phyloP scores from a whole-genome alignment of 1,140 invertebrate species.

The Zelostemma sp. region DNA sequence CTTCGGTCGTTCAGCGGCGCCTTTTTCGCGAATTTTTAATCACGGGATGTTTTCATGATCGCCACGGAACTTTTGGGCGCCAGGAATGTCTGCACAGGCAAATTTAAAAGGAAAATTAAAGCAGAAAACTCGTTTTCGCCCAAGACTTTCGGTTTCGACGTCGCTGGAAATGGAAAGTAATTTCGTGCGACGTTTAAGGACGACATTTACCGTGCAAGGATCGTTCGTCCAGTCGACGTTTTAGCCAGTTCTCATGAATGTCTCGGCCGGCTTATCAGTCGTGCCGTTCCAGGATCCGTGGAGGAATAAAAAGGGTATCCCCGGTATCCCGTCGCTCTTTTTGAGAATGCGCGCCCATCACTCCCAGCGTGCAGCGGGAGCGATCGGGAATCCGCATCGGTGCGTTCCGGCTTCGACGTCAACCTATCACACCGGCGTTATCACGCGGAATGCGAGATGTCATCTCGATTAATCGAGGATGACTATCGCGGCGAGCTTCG shows the following conservation, averaged over 20 bases:
- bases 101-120: too few species aligned
- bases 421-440: conserved; percentile 35
- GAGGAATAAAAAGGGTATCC: conserved; percentile 20
- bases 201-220: neutral
- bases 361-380: conserved; percentile 24
- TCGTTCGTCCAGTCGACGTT: neutral
- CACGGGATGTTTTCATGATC: too few species aligned
- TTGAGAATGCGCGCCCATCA: conserved; percentile 26
- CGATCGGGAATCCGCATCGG: conserved; percentile 29
- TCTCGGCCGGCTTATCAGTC: neutral
- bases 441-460: conserved; percentile 31
- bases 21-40: too few species aligned
- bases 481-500: conserved; percentile 24
- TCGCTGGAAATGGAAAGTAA: too few species aligned
- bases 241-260: neutral
- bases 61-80: too few species aligned
- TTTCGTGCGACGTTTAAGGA: too few species aligned
- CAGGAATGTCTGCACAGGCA: too few species aligned
- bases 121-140: too few species aligned
- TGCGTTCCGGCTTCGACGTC: conserved; percentile 28
- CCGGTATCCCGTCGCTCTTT: conserved; percentile 15
- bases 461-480: conserved; percentile 38
- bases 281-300: conserved; percentile 14
- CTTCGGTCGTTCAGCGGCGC: conserved; percentile 8
- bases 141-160: too few species aligned